Conservation (phyloP, 2,113 vertebrate genomes). For the Colaptes auratus region DNA sequence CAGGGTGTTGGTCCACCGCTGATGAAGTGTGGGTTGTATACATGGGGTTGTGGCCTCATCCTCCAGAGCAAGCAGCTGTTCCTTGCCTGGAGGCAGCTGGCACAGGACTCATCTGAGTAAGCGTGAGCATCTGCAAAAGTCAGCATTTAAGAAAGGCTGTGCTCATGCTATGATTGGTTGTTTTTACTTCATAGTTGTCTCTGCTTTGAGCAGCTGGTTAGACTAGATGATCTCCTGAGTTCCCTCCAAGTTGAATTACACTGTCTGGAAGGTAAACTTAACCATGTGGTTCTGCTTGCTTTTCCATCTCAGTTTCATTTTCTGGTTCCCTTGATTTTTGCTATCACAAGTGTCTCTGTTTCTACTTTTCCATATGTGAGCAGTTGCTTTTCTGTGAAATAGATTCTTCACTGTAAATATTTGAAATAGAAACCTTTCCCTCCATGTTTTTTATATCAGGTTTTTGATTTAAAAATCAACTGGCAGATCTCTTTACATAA, state of each 20-base stretch:
- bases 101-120: neutral
- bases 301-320: neutral
- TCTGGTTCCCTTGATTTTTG: neutral
- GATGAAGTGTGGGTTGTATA: too few relatives aligned
- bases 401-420: neutral
- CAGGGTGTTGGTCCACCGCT: too few relatives aligned
- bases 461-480: slow-evolving; percentile 1
- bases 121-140: neutral
- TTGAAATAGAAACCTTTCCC: neutral
- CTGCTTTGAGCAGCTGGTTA: neutral
- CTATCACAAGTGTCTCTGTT: neutral
- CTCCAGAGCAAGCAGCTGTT: too few relatives aligned
- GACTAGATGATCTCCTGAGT: neutral
- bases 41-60: too few relatives aligned
- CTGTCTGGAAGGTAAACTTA: neutral
- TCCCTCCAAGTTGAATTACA: neutral
- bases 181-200: neutral
- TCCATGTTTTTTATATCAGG: neutral
- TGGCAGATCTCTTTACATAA: neutral
- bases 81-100: too few relatives aligned
- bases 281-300: neutral
- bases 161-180: neutral
- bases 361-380: neutral
- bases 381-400: neutral
- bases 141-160: neutral